Evolutionary conservation across 2,888 invertebrate genomes (phyloP), one percentile per base, ranked within the genome.

Genomic region (Mimumesa dahlbomi): DNA sequence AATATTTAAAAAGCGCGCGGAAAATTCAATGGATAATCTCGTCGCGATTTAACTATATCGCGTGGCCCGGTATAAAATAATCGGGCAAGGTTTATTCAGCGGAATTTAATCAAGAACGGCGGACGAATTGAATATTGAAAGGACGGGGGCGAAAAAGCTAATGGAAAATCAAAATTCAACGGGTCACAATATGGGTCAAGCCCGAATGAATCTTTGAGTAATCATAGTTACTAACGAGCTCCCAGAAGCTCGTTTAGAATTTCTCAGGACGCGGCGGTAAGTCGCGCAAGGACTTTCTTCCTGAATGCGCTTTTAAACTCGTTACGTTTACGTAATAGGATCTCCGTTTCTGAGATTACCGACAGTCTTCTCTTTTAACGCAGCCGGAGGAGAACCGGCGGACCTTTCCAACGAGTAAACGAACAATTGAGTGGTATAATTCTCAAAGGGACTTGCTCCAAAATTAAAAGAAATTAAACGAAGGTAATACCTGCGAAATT

Each of bases 241-340:
- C 19, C 19, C 38, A 38, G 40, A 7, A 42, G 38, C 62, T 63
- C 45, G 34, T 57, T 63, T 57, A 46, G 56, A 57, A 34, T 46
- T 46, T 21, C 56, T 40, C 56, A 36, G n/a, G 36, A 6, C 7
- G 3, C 34, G 4, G 4, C n/a, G 34, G 6, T 34, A n/a, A 34
- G 2, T 34, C 29, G 14, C 21, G n/a, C 9, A 25, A 25, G 18
- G 14, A 25, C n/a, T 46, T 57, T n/a, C 34, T 4, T 57, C 46
- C n/a, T 22, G 34, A 22, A 25, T 21, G 13, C 14, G 31, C 29
- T 29, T 16, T 36, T 45, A 56, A 56, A 56, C 56, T 56, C 56
- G 22, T 57, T 46, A 34, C 34, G 34, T 34, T 7, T 34, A 34
- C n/a, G 2, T 11, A 34, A 34, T 11, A 34, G 11, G 4, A 34